Percentiles rank a stretch among this genome's conserved stretches.
These are phyloP conservation scores for Poeciliopsis occidentalis DNA, from an alignment of 2,113 vertebrate species.

Conservation along the genomic window DNA sequence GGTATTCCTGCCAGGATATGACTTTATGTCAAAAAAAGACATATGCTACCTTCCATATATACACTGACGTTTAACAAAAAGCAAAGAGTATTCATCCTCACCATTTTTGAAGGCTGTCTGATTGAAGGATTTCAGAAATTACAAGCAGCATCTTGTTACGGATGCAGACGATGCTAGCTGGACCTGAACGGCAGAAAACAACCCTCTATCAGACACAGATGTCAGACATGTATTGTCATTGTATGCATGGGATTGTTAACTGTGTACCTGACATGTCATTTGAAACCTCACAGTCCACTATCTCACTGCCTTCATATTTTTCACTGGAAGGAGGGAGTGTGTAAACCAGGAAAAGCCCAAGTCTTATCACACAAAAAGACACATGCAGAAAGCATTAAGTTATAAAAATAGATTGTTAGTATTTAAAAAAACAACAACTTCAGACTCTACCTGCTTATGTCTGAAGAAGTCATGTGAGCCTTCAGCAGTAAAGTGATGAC, in stretches of 20 bases:
- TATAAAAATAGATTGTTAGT: neutral
- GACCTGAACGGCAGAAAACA: conserved; percentile 75
- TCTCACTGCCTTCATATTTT: conserved; percentile 77
- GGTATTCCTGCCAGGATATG: neutral
- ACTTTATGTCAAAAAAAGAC: neutral
- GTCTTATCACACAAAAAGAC: conserved; percentile 71
- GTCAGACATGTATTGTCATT: neutral
- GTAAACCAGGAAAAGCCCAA: conserved; percentile 89
- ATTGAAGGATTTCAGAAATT: conserved; percentile 83
- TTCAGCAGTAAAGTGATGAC: conserved; percentile 83
- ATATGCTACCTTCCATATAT: neutral
- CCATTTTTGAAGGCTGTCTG: conserved; percentile 81
- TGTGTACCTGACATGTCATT: conserved; percentile 75
- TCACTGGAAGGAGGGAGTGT: conserved; percentile 85
- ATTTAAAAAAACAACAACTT: neutral
- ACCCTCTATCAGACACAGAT: neutral
- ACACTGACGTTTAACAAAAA: conserved; percentile 11
- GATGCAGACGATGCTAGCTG: conserved; percentile 88
- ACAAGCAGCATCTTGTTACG: conserved; percentile 89
- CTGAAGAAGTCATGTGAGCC: conserved; percentile 79
- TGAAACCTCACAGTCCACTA: conserved; percentile 60
- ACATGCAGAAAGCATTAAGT: conserved; percentile 2
- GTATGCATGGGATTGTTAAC: neutral
- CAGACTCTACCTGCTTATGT: conserved; percentile 83
- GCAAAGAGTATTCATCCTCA: conserved; percentile 74